Evolutionary conservation across 2,113 vertebrate genomes (phyloP).

Genomic region (Syngnathus scovelli): DNA sequence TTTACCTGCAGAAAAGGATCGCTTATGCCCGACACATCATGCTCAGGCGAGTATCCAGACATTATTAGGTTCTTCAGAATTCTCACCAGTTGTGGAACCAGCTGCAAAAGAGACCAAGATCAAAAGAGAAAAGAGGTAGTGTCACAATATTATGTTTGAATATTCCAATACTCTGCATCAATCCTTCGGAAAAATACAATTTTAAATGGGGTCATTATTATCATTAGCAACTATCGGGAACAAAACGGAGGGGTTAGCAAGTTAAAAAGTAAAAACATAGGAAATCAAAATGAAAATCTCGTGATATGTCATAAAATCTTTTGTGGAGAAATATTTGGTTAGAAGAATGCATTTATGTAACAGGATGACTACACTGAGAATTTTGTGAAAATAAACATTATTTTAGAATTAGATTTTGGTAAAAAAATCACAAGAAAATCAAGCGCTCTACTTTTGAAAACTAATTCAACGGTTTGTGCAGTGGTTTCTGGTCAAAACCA

Average conservation of each 20-base stretch:
- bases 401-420: background rate
- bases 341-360: background rate
- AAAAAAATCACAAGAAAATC: background rate
- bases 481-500: conserved; percentile 4
- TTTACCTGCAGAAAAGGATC: conserved; percentile 97
- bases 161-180: background rate
- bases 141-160: conserved; percentile 32
- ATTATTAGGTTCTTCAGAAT: conserved; percentile 99
- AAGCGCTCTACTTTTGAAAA: background rate
- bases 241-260: background rate
- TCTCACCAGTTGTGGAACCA: conserved; percentile 97
- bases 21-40: conserved; percentile 98
- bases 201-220: conserved; percentile 1
- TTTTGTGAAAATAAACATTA: background rate
- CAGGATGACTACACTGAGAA: background rate
- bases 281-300: background rate
- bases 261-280: background rate
- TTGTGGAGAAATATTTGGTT: background rate
- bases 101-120: conserved; percentile 73
- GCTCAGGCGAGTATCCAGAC: conserved; percentile 99
- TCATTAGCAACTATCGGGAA: conserved; percentile 3
- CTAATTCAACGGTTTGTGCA: conserved; percentile 4
- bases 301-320: background rate
- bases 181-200: background rate
- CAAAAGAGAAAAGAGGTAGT: conserved; percentile 33